A percentile compares a stretch with the other conserved stretches of the same genome.
Conservation (phyloP, 2,113 vertebrate genomes). For the Nerophis ophidion region DNA sequence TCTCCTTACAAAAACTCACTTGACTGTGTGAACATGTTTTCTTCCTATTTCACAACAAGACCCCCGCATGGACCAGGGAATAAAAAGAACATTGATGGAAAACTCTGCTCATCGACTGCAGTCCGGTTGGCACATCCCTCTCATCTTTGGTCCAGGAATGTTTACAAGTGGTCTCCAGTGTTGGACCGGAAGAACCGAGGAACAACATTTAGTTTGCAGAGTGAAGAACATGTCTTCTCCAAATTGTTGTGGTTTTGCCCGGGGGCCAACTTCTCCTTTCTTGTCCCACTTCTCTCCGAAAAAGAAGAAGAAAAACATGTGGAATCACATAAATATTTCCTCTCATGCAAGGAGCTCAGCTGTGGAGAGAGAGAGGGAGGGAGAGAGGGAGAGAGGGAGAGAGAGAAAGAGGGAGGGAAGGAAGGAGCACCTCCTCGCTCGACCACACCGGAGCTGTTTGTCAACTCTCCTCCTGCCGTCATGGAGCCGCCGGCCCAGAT, state of each 20-base stretch:
- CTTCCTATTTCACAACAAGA: no score
- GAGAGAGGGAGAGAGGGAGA: slow-evolving; percentile 12
- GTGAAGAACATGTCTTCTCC: not conserved
- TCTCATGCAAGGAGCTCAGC: slow-evolving; percentile 39
- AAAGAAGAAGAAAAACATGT: slow-evolving; percentile 23
- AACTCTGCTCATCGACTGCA: not conserved
- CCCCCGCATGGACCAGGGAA: not conserved
- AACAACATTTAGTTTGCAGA: no score
- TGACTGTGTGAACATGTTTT: no score
- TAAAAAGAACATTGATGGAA: not conserved
- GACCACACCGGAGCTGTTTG: slow-evolving; percentile 31
- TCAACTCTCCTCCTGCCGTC: slow-evolving; percentile 41
- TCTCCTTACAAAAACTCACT: no score
- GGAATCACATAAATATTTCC: slow-evolving; percentile 58
- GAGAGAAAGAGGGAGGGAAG: slow-evolving; percentile 5
- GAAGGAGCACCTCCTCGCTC: slow-evolving; percentile 13
- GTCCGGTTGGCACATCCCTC: not conserved
- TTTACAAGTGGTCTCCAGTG: not conserved
- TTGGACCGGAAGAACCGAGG: no score
- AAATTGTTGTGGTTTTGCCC: slow-evolving; percentile 56
- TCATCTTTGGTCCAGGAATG: not conserved
- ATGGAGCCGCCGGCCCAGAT: slow-evolving; percentile 53
- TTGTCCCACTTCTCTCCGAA: slow-evolving; percentile 6
- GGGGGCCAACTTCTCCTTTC: slow-evolving; percentile 40
- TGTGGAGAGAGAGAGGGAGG: slow-evolving; percentile 1